A percentile compares a stretch with the other conserved stretches of the same genome.
phyloP scores from a whole-genome alignment of 2,888 invertebrate genomes.

The Germaria angustata region DNA sequence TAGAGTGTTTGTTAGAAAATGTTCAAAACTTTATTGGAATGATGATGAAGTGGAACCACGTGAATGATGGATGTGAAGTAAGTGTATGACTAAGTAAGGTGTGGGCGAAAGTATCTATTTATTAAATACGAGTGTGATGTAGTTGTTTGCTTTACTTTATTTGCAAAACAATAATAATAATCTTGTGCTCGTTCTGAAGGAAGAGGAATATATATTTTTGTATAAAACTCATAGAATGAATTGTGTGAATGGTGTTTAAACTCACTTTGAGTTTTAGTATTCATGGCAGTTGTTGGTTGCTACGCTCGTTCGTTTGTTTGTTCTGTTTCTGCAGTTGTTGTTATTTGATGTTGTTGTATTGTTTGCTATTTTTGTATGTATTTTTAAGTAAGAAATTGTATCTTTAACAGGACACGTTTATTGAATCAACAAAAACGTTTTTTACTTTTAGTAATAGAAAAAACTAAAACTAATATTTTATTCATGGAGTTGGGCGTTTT shows the following conservation, averaged over 20 bases:
- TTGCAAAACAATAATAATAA: not conserved
- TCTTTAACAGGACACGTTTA: constrained; percentile 60
- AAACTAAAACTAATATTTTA: constrained; percentile 16
- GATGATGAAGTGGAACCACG: constrained; percentile 58
- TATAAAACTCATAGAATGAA: constrained; percentile 24
- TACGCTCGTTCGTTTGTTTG: not conserved
- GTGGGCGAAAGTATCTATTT: constrained; percentile 17
- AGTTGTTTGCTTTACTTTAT: constrained; percentile 30
- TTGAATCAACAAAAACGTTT: constrained; percentile 60
- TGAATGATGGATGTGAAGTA: constrained; percentile 48
- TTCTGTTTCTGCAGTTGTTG: not conserved
- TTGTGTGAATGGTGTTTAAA: constrained; percentile 35
- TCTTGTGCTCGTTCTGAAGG: not conserved
- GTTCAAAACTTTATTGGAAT: constrained; percentile 38
- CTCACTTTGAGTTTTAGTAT: constrained; percentile 46
- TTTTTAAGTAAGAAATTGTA: constrained; percentile 47
- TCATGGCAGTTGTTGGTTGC: constrained; percentile 40
- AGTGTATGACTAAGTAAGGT: constrained; percentile 16
- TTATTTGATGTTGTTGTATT: not conserved
- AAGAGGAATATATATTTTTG: constrained; percentile 21
- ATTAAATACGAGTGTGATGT: constrained; percentile 30
- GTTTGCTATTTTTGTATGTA: constrained; percentile 59
- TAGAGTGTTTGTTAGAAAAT: constrained; percentile 61
- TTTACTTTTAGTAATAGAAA: no score
- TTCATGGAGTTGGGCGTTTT: constrained; percentile 2